Evolutionary conservation across 2,797 vertebrate genomes (phyloP), one percentile per base, ranked within the genome.

Genomic region (Lindbergichthys nudifrons): DNA sequence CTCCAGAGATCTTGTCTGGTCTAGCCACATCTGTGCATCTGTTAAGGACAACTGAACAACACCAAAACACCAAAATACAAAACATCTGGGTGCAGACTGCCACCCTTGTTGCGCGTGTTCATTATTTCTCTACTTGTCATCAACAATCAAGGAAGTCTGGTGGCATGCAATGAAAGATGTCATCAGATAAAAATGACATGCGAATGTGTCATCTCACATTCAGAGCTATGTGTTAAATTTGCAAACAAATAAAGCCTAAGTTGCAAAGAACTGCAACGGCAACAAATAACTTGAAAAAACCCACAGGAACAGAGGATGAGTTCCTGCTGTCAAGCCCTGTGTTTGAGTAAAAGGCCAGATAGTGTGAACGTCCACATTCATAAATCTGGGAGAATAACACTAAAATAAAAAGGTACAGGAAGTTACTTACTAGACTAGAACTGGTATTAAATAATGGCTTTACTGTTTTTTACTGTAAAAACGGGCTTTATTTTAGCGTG

Each of bases 1-100:
- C 97, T 64, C 97, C 97, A 0, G 97, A 98, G 83, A 98, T 96
- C 92, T 98, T 98, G 92, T 98, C 97, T 5, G 97, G 97, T 48
- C 97, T 92, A 1, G 97, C 97, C 56, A 98, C 97, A 77, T 98
- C 97, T 98, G 76, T 8, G 56, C 71, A 21, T 26, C 2, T 30
- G 89, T 96, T 87, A 96, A 96, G 94, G 94, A 89, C 6, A 18
- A 85, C 19, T 41, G 18, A 75, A 69, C 39, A 60, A 56, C 26
- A 43, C n/a, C 71, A 19, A 3, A 51, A 42, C 15, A 21, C 11
- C 19, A 62, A 30, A 56, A 45, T 14, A 51, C 1, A 41, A 47
- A 52, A 59, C n/a, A 36, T 36, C 30, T 9, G 32, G 6, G 32
- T 36, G 32, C 32, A 36, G 7, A 36, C 32, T 36, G 32, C 6